These are phyloP conservation scores for Theretra japonica DNA, from an alignment of 2,888 invertebrate genomes.

Conservation along the genomic window DNA sequence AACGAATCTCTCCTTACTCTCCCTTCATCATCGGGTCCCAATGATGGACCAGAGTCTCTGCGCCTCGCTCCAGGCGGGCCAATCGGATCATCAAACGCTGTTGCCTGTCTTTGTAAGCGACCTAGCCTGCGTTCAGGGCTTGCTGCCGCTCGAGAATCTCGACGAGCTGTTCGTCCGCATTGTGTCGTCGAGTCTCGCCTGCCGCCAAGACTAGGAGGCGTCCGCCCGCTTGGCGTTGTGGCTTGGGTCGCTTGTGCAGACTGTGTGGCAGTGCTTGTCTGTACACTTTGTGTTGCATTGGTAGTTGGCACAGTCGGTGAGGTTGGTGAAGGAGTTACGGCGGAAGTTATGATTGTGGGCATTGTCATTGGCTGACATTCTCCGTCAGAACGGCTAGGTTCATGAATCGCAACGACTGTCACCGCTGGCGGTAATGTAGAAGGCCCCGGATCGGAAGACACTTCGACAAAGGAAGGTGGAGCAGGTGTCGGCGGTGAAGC, in stretches of 20 bases:
- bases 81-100: slow-evolving; percentile 94
- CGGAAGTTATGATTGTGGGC: slow-evolving; percentile 93
- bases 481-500: slow-evolving; percentile 74
- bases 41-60: slow-evolving; percentile 92
- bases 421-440: slow-evolving; percentile 75
- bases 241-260: slow-evolving; percentile 61
- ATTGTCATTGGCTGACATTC: slow-evolving; percentile 86
- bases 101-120: slow-evolving; percentile 93
- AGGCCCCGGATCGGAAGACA: slow-evolving; percentile 88
- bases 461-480: slow-evolving; percentile 82
- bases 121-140: slow-evolving; percentile 89
- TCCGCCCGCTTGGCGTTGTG: slow-evolving; percentile 65
- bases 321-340: slow-evolving; percentile 92
- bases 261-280: slow-evolving; percentile 59
- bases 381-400: slow-evolving; percentile 85
- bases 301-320: slow-evolving; percentile 86
- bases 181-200: slow-evolving; percentile 94
- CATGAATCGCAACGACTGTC: slow-evolving; percentile 76
- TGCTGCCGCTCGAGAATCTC: slow-evolving; percentile 87
- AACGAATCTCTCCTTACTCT: slow-evolving; percentile 92
- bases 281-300: slow-evolving; percentile 59
- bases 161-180: slow-evolving; percentile 86
- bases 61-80: slow-evolving; percentile 88
- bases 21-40: slow-evolving; percentile 93
- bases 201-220: slow-evolving; percentile 81